phyloP scores from a whole-genome alignment of 2,888 invertebrate species.

The Eutolmus rufibarbis region DNA sequence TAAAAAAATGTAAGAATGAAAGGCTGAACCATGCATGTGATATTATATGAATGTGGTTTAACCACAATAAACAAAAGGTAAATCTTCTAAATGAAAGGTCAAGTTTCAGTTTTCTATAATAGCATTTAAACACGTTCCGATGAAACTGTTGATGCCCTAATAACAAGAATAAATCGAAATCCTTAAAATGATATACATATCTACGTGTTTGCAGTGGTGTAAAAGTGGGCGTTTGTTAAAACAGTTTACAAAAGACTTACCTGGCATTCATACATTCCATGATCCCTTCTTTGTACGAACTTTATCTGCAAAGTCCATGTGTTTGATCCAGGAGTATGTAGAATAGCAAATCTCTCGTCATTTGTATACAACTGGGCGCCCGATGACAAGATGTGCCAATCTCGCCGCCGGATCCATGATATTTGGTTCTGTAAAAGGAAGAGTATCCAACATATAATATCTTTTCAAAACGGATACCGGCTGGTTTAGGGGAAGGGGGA shows the following conservation, averaged over 20 bases:
- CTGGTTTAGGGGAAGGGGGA: neutral
- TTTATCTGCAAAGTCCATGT: slow-evolving; percentile 95
- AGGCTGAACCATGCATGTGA: neutral
- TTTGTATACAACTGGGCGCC: slow-evolving; percentile 90
- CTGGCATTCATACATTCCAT: slow-evolving; percentile 94
- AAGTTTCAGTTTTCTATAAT: neutral
- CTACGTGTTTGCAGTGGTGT: neutral
- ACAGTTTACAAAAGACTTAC: slow-evolving; percentile 63
- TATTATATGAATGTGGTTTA: neutral
- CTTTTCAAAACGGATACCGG: neutral
- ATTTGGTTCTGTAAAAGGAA: slow-evolving; percentile 71
- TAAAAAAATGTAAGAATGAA: neutral
- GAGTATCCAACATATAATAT: neutral
- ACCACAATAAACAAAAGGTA: neutral
- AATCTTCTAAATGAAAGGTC: neutral
- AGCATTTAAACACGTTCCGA: neutral
- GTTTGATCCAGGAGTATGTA: slow-evolving; percentile 88
- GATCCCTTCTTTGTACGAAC: slow-evolving; percentile 91
- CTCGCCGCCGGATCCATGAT: slow-evolving; percentile 89
- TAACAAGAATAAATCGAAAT: neutral
- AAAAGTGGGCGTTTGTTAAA: neutral
- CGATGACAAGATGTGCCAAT: slow-evolving; percentile 93
- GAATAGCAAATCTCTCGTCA: slow-evolving; percentile 82
- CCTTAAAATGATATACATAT: neutral
- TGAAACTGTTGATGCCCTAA: neutral